Percentiles rank a stretch among this genome's conserved stretches.
phyloP scores from a whole-genome alignment of 2,797 vertebrate species.

The Hypotaenidia okinawae region DNA sequence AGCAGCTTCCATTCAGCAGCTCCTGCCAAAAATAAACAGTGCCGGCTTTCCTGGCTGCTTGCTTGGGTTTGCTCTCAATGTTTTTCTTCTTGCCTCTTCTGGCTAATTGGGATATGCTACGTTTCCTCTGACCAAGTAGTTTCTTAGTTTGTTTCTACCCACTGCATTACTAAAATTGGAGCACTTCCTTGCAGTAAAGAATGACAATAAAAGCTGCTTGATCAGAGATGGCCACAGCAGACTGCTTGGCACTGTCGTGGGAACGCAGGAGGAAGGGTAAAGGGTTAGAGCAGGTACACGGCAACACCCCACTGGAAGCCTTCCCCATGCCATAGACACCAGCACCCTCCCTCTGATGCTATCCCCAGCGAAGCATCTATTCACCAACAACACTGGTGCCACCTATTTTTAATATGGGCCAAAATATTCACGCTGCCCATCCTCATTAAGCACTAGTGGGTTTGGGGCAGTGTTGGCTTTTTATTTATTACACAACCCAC shows the following conservation, averaged over 20 bases:
- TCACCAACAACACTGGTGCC: background rate
- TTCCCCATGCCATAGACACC: too few species aligned
- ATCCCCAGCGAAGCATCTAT: background rate
- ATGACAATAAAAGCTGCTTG: slow-evolving; percentile 18
- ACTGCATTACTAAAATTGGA: background rate
- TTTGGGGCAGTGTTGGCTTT: background rate
- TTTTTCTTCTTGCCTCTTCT: slow-evolving; percentile 51
- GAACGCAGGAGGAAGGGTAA: background rate
- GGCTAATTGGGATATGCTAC: slow-evolving; percentile 32
- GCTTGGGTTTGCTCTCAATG: slow-evolving; percentile 18
- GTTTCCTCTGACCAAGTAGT: slow-evolving; percentile 18
- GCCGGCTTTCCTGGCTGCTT: slow-evolving; percentile 58
- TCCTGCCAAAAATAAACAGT: slow-evolving; percentile 71
- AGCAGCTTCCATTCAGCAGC: slow-evolving; percentile 71
- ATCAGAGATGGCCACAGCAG: background rate
- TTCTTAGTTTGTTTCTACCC: slow-evolving; percentile 16
- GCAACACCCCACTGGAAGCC: background rate
- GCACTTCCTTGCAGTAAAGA: background rate
- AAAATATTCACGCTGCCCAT: background rate
- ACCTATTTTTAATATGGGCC: background rate
- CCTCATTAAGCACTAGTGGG: background rate
- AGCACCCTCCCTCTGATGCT: background rate
- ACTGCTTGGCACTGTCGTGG: background rate
- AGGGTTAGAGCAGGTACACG: background rate
- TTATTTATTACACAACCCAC: background rate